A percentile compares a stretch with the other conserved stretches of the same genome.
phyloP scores from a whole-genome alignment of 2,797 vertebrate genomes.

The Dallia pectoralis region DNA sequence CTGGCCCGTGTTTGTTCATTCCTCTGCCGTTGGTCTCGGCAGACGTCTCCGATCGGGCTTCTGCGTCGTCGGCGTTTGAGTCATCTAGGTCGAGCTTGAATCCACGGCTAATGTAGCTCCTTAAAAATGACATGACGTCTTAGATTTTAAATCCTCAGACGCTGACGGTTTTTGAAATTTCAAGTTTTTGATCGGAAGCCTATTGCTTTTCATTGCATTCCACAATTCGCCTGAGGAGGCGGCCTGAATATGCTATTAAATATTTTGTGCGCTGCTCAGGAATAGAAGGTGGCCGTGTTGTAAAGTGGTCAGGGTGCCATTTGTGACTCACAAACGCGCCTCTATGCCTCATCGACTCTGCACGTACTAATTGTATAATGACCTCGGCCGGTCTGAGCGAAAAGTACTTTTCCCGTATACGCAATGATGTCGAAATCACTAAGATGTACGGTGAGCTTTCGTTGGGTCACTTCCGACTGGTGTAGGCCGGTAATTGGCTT shows the following conservation, averaged over 20 bases:
- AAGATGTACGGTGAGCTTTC: conserved; percentile 32
- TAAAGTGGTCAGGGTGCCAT: background rate
- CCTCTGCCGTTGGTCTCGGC: background rate
- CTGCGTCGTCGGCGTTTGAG: background rate
- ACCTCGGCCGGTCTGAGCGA: conserved; percentile 34
- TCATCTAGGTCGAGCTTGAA: background rate
- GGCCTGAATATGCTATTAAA: no score
- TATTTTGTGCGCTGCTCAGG: background rate
- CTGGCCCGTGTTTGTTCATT: background rate
- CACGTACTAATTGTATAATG: conserved; percentile 46
- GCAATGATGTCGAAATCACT: conserved; percentile 52
- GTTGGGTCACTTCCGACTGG: conserved; percentile 17
- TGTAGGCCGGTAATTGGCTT: background rate
- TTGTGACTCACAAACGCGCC: conserved; percentile 8
- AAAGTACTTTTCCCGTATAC: conserved; percentile 53
- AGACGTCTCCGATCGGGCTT: background rate
- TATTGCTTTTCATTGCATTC: background rate
- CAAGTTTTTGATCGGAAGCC: background rate
- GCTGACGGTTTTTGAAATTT: background rate
- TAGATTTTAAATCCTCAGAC: background rate
- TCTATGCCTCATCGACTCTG: conserved; percentile 19
- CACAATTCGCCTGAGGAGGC: no score
- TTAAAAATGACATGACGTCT: background rate
- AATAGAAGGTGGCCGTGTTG: no score
- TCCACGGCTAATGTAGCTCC: background rate